Base-by-base conservation (phyloP, 35 echinoderm and acorn worm species). In the Amphiura filiformis region DNA sequence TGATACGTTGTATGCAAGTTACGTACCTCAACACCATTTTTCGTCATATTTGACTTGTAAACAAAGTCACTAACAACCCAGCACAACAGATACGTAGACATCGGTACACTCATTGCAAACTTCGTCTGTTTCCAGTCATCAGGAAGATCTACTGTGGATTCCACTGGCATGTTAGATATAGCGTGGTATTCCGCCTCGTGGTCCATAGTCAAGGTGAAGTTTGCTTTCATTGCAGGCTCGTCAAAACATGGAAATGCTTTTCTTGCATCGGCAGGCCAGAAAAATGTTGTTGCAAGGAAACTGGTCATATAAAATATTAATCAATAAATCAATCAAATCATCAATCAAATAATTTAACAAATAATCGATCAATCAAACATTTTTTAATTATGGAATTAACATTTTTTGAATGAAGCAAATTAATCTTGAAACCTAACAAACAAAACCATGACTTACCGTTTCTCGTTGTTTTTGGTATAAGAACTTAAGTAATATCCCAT, bases 231-330 rank as follows among this genome's bases (percentile, higher is more conserved):
- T 61, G 89, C 92, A n/a, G 96, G 96, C 56, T 98, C 96, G 33
- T 98, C 93, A 84, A 98, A 98, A 41, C 96, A 98, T 18, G 96
- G 96, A 44, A 98, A 98, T 22, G 96, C 96, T 80, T 92, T 94
- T 9, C 96, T 84, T 26, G 96, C 93, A 36, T 92, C 84, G 26
- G 96, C 92, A 0, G 92, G 96, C 18, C 89, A 82, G 56, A 98
- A 98, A 36, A 98, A 92, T 12, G 96, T 94, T 39, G 89, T 82
- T 61, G 96, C 93, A 14, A 98, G 61, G 33, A 80, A 94, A 39
- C 92, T 98, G 70, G 35, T n/a, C 4, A 47, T 9, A 3, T 38
- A 75, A 26, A 57, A 4, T 57, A 39, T 12, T 80, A 20, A 35
- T n/a, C n/a, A n/a, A n/a, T n/a, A n/a, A n/a, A n/a, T n/a, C n/a